These are phyloP conservation scores for Florisuga fusca DNA, from an alignment of 2,797 vertebrate genomes.

Conservation along the genomic window DNA sequence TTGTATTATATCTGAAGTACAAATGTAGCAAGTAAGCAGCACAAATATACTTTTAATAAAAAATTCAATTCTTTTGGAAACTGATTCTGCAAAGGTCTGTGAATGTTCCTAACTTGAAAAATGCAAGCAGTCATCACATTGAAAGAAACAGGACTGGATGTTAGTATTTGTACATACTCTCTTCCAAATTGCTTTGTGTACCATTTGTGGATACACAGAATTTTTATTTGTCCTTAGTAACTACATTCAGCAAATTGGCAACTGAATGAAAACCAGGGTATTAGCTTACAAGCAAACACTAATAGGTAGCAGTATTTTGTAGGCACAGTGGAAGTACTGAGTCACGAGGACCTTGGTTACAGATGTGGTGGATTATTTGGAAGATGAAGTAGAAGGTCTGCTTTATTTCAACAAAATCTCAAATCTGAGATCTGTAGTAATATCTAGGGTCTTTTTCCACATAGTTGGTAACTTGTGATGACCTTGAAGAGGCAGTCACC, in stretches of 20 bases:
- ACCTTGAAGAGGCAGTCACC: background rate
- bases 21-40: background rate
- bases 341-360: background rate
- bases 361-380: background rate
- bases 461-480: background rate
- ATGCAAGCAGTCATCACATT: background rate
- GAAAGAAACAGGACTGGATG: background rate
- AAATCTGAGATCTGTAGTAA: background rate
- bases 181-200: background rate
- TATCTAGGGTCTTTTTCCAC: background rate
- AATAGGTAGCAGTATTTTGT: background rate
- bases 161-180: background rate
- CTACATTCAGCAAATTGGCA: background rate
- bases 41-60: background rate
- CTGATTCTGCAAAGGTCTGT: background rate
- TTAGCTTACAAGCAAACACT: background rate
- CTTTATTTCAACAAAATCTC: background rate
- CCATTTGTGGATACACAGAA: background rate
- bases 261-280: background rate
- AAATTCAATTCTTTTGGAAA: background rate
- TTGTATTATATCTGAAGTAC: background rate
- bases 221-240: constrained; percentile 6
- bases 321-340: background rate
- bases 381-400: background rate
- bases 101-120: background rate